Evolutionary conservation across 2,888 invertebrate genomes (phyloP), one percentile per base, ranked within the genome.

Genomic region (Frankliniella fusca): DNA sequence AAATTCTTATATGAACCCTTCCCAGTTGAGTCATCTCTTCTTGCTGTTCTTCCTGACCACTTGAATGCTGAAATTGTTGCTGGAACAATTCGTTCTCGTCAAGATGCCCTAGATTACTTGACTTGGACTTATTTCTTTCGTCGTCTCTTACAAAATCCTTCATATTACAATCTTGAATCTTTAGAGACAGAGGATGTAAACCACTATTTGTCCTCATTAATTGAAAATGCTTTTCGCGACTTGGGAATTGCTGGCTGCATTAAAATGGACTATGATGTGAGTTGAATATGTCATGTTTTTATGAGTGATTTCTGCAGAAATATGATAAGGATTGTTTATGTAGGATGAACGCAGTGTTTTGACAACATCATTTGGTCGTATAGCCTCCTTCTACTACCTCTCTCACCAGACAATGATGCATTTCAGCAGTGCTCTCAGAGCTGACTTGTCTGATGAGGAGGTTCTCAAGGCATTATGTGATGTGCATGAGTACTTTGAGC

Each of bases 81-180:
- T 48, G 98, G 97, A 82, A 98, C 98, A 0, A 95, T 99, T n/a
- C 92, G 93, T 85, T 94, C 94, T 0, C 97, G 96, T 87, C 95
- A 97, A 87, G 95, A 97, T 85, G 94, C 97, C 81, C 90, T 99
- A 83, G 98, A 99, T 88, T 99, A 99, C 89, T 90, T 99, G 85
- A 98, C 99, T 0, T 99, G 98, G 95, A 99, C 99, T 0, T 99
- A 97, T 87, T 97, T 99, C 90, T 99, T 98, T 90, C 90, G 98
- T 81, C 91, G 92, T 82, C 87, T 92, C 3, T 86, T 91, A 76
- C 90, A 90, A 86, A 84, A 85, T 82, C 99, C 99, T 0, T 92
- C 93, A 0, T 98, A 96, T 87, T 98, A 98, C 87, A 93, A 94
- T 83, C 88, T 98, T 83, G 93, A 94, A 80, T 92, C 92, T 50